Conservation (phyloP, 2,797 vertebrate genomes). For the Sebastes trivittatus region DNA sequence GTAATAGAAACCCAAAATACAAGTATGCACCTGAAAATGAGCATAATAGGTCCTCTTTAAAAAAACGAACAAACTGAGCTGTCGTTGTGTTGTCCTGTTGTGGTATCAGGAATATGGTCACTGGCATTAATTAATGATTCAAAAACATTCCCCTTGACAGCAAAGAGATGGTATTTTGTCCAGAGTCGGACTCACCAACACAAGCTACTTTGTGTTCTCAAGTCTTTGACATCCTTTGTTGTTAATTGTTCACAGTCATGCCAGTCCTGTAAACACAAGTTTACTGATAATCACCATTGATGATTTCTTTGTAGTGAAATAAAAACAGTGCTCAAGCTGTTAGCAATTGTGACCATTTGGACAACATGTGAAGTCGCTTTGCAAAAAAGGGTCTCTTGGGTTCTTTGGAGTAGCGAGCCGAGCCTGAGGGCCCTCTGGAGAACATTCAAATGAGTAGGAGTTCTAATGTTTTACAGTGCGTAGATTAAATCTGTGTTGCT, state of each 20-base stretch:
- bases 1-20: no score
- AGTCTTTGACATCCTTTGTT: neutral
- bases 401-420: conserved; percentile 11
- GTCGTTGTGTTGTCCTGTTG: neutral
- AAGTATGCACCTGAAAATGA: no score
- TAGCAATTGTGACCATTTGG: conserved; percentile 11
- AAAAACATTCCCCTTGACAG: neutral
- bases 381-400: conserved; percentile 1
- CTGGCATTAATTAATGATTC: neutral
- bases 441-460: conserved; percentile 26
- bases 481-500: conserved; percentile 10
- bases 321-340: neutral
- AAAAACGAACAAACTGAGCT: neutral
- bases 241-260: neutral
- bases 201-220: neutral
- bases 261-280: conserved; percentile 12
- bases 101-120: neutral
- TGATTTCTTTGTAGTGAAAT: neutral
- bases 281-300: neutral
- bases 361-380: conserved; percentile 4
- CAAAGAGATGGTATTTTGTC: neutral
- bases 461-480: neutral
- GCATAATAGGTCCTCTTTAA: no score
- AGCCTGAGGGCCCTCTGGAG: conserved; percentile 8
- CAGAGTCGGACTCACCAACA: neutral